Percentiles rank a stretch among this genome's conserved stretches.
Conservation (phyloP, 1,140 invertebrate species). For the Cepaea nemoralis region DNA sequence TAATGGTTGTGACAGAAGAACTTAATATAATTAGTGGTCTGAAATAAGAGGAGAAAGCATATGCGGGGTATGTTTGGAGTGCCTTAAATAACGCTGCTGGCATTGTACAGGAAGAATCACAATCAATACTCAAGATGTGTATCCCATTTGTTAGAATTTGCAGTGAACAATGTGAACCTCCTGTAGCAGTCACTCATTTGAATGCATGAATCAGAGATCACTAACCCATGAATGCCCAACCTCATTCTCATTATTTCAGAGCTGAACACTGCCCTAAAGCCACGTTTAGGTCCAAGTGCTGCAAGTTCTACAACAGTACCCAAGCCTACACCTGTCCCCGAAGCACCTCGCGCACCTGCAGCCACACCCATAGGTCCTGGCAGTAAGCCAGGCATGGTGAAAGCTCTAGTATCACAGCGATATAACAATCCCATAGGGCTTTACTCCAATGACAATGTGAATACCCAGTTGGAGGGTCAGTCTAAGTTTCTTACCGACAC, state of each 20-base stretch:
- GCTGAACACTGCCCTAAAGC: slow-evolving; percentile 49
- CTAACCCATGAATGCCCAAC: background rate
- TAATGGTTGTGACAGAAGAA: too few species aligned
- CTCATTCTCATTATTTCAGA: slow-evolving; percentile 45
- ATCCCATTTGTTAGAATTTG: too few species aligned
- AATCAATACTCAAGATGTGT: too few species aligned
- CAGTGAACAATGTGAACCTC: too few species aligned
- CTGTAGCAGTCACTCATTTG: background rate
- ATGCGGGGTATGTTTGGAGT: too few species aligned
- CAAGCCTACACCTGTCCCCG: slow-evolving; percentile 8
- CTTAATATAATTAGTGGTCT: too few species aligned
- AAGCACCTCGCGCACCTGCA: slow-evolving; percentile 29
- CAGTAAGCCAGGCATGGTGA: slow-evolving; percentile 46
- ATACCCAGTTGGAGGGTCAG: slow-evolving; percentile 91
- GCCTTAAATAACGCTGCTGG: too few species aligned
- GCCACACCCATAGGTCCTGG: slow-evolving; percentile 35
- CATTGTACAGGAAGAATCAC: too few species aligned
- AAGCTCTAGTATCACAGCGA: slow-evolving; percentile 89
- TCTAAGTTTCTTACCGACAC: slow-evolving; percentile 79
- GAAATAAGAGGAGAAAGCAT: too few species aligned
- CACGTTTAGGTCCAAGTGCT: slow-evolving; percentile 35
- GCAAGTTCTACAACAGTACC: slow-evolving; percentile 33
- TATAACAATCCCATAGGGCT: slow-evolving; percentile 95
- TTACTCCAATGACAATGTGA: slow-evolving; percentile 94
- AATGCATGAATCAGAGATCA: background rate